Evolutionary conservation across 92 coral and sea anemone species (phyloP), one percentile per base, ranked within the genome.

Genomic region (Phenganax subtilis): DNA sequence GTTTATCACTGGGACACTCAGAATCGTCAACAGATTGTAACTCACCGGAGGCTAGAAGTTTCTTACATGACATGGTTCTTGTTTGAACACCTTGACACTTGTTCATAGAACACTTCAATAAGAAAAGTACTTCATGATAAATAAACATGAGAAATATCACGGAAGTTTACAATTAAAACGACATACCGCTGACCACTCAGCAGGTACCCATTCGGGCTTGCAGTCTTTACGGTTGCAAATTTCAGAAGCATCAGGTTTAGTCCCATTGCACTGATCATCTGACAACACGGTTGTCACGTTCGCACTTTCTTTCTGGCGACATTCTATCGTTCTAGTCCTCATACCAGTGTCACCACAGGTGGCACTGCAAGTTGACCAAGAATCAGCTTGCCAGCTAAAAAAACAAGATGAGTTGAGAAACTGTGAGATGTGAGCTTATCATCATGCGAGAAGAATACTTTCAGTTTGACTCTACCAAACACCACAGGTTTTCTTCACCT

Each of bases 151-250:
- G 12, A 71, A 71, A 71, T 71, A 15, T 29, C 51, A 68, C 73
- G 30, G 51, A 29, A 12, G 12, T 0, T 12, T 30, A 44, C 17
- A 44, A 8, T 11, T 10, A 53, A 10, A 8, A 71, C 20, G 14
- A 53, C 86, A 27, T 61, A 93, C 97, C 92, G 88, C 79, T 1
- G 87, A 81, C 97, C 97, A 93, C 9, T 75, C 75, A 9, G 89
- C 91, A 14, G 80, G 68, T 15, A 66, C 75, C 96, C 96, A 93
- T 8, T 89, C 88, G 0, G 92, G 91, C 29, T 51, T 59, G 30
- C 83, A 79, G 61, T 79, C 83, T 20, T 51, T 47, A 0, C 74
- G 73, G 69, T 79, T 79, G 56, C 83, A 79, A 9, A 63, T 52
- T 56, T 79, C 74, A 4, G 57, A 67, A 29, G 37, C 69, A n/a